Conservation (phyloP, 2,113 vertebrate species). For the Caloenas nicobarica region DNA sequence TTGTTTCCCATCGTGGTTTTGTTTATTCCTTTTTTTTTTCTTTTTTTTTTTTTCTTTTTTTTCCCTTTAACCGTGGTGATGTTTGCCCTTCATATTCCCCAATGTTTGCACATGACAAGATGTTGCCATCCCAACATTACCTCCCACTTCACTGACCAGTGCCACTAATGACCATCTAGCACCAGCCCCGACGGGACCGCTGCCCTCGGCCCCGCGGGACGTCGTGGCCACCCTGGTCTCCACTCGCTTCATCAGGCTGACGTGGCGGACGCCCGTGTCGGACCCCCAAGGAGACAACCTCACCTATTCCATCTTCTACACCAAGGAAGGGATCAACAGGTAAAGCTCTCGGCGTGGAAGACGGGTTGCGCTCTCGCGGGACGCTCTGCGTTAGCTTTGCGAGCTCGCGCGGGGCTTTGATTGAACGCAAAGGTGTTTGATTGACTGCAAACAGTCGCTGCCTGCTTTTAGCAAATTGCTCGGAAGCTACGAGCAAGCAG, state of each 20-base stretch:
- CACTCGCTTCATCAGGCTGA: constrained; percentile 98
- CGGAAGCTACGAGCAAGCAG: neutral
- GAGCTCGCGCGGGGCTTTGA: neutral
- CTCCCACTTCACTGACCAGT: constrained; percentile 99
- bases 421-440: neutral
- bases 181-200: constrained; percentile 90
- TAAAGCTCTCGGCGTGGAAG: constrained; percentile 7
- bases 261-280: constrained; percentile 89
- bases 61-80: constrained; percentile 81
- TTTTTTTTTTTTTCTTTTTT: constrained; percentile 87
- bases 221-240: constrained; percentile 97
- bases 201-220: constrained; percentile 91
- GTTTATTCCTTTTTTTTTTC: constrained; percentile 89
- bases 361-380: neutral
- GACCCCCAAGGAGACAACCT: constrained; percentile 94
- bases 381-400: rapidly evolving
- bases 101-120: constrained; percentile 90
- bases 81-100: constrained; percentile 83
- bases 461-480: neutral
- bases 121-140: constrained; percentile 94
- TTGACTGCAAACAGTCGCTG: neutral
- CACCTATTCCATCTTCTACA: constrained; percentile 96
- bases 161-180: constrained; percentile 99
- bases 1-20: constrained; percentile 87
- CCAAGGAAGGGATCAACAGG: constrained; percentile 90